Conservation (phyloP, 2,113 vertebrate species). For the Cyanistes caeruleus region DNA sequence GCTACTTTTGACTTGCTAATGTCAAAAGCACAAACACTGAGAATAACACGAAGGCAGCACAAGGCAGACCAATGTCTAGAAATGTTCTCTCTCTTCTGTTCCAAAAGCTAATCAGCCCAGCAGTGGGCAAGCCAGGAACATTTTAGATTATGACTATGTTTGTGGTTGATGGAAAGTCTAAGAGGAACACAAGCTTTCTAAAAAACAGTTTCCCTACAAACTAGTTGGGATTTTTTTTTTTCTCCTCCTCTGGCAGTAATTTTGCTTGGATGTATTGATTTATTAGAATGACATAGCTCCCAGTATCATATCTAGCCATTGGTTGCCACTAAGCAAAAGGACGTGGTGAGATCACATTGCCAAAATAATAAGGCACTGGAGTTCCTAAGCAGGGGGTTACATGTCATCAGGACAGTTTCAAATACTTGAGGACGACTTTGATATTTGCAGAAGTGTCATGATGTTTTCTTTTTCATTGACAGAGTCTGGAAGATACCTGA, state of each 20-base stretch:
- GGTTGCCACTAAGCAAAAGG: background rate
- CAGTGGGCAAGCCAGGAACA: background rate
- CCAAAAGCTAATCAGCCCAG: background rate
- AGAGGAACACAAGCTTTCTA: background rate
- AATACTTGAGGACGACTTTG: background rate
- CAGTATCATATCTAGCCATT: background rate
- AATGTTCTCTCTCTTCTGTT: conserved; percentile 33
- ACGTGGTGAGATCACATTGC: background rate
- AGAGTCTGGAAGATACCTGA: background rate
- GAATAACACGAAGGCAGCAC: background rate
- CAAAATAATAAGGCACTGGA: background rate
- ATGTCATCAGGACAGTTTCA: background rate
- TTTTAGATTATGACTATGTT: conserved; percentile 27
- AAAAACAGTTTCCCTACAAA: background rate
- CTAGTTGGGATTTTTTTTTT: background rate
- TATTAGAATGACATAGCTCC: background rate
- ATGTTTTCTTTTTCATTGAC: background rate
- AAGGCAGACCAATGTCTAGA: background rate
- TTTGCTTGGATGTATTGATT: background rate
- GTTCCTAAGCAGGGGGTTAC: background rate
- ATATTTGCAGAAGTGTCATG: background rate
- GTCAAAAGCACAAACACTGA: background rate
- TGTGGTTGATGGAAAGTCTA: conserved; percentile 17
- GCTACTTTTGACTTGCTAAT: background rate
- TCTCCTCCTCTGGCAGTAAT: background rate